Evolutionary conservation across 2,113 vertebrate genomes (phyloP).

Genomic region (Pardalotus punctatus): DNA sequence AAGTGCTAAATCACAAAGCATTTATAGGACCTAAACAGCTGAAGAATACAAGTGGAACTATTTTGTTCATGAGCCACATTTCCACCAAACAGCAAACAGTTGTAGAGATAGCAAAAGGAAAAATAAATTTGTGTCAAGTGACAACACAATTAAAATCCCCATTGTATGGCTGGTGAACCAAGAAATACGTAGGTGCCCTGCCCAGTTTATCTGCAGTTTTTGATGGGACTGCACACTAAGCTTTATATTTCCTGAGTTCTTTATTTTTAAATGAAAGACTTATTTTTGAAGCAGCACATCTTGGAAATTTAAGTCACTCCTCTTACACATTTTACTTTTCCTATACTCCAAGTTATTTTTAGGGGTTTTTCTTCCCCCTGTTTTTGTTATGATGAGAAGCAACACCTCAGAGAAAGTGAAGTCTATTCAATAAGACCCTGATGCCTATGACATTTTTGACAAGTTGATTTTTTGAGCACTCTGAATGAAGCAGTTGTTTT

Average conservation of each 20-base stretch:
- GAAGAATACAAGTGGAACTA: not conserved
- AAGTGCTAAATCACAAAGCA: not conserved
- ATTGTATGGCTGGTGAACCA: not conserved
- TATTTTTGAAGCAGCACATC: not conserved
- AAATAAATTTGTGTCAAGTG: not conserved
- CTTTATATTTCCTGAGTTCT: not conserved
- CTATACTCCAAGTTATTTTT: not conserved
- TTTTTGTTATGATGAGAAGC: not conserved
- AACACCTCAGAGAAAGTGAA: not conserved
- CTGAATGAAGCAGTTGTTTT: conserved; percentile 4
- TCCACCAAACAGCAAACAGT: not conserved
- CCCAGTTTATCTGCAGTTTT: not conserved
- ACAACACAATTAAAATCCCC: not conserved
- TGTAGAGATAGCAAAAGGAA: not conserved
- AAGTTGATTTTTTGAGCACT: not conserved
- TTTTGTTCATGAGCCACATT: not conserved
- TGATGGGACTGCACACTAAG: not conserved
- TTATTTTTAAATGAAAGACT: not conserved
- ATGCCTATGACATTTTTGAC: conserved; percentile 24
- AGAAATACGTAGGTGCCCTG: not conserved
- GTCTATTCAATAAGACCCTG: not conserved
- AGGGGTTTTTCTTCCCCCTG: accelerated
- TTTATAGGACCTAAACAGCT: not conserved
- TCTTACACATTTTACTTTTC: not conserved
- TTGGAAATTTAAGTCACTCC: not conserved